Percentiles rank a stretch among this genome's conserved stretches.
Evolutionary conservation across 2,797 vertebrate genomes (phyloP).

Genomic region (Anableps anableps): DNA sequence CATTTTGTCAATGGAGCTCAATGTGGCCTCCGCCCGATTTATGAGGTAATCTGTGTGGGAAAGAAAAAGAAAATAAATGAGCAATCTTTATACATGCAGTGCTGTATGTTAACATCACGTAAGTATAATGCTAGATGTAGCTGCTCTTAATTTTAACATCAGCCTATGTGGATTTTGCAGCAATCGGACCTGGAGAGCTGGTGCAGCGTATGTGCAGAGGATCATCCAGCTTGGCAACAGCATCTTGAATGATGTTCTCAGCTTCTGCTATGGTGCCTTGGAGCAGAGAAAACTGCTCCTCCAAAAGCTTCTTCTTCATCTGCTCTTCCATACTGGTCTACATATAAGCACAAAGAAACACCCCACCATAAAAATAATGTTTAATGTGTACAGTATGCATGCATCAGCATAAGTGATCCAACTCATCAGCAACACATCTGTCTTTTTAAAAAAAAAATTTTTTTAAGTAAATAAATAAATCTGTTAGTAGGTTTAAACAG

Average conservation of each 20-base stretch:
- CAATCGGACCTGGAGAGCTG: conserved; percentile 90
- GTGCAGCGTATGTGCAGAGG: conserved; percentile 94
- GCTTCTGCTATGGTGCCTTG: conserved; percentile 87
- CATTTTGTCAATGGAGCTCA: conserved; percentile 86
- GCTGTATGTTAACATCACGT: not conserved
- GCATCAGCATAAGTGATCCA: not conserved
- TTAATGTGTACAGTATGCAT: not conserved
- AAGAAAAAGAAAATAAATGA: conserved; percentile 8
- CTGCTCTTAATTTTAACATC: not conserved
- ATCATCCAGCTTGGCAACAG: conserved; percentile 89
- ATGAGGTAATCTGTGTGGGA: conserved; percentile 90
- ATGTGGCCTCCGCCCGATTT: conserved; percentile 87
- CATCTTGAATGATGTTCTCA: conserved; percentile 88
- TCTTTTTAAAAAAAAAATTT: not conserved
- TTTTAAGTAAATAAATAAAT: not conserved
- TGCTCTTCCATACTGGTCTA: conserved; percentile 86
- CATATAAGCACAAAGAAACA: not conserved
- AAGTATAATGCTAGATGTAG: not conserved
- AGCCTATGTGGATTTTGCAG: not conserved
- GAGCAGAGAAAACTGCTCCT: conserved; percentile 90
- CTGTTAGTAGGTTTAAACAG: too few species aligned
- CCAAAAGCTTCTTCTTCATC: conserved; percentile 89
- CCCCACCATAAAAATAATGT: not conserved
- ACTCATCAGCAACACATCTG: not conserved
- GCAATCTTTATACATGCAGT: not conserved